phyloP scores from a whole-genome alignment of 2,888 invertebrate genomes.

The Penaeus monodon region DNA sequence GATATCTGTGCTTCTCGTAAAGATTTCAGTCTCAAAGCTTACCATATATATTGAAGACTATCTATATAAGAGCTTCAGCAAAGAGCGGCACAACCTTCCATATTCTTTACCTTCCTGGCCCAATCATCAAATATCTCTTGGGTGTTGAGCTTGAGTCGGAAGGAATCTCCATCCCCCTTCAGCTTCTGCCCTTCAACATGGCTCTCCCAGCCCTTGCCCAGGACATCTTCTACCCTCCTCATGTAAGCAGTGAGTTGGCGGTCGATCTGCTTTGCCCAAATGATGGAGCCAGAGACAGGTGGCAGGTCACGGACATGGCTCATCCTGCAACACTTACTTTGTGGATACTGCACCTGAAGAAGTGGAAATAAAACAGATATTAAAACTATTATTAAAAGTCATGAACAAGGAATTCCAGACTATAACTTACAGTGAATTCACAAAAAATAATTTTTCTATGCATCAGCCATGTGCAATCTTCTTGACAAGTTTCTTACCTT shows the following conservation, averaged over 20 bases:
- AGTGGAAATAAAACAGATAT: too few relatives aligned
- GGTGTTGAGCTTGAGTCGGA: slow-evolving; percentile 94
- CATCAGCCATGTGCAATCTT: too few relatives aligned
- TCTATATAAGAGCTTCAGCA: background rate
- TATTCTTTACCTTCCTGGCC: slow-evolving; percentile 80
- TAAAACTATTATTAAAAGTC: slow-evolving; percentile 55
- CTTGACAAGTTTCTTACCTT: slow-evolving; percentile 76
- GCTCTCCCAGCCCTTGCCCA: slow-evolving; percentile 98
- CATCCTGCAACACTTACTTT: slow-evolving; percentile 92
- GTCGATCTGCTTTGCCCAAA: slow-evolving; percentile 99
- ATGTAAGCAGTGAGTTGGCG: slow-evolving; percentile 95
- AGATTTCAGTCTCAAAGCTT: too few relatives aligned
- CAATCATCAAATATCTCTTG: slow-evolving; percentile 98
- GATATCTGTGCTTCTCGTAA: too few relatives aligned
- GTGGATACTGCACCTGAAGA: slow-evolving; percentile 85
- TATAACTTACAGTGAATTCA: too few relatives aligned
- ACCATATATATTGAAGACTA: too few relatives aligned
- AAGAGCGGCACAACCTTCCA: too few relatives aligned
- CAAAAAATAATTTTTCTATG: too few relatives aligned
- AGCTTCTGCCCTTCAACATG: slow-evolving; percentile 98
- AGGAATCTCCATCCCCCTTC: slow-evolving; percentile 98
- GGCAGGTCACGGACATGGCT: slow-evolving; percentile 94
- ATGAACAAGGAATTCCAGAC: slow-evolving; percentile 52
- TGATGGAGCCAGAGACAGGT: slow-evolving; percentile 96
- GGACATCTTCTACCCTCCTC: slow-evolving; percentile 96